Percentiles rank a stretch among this genome's conserved stretches.
Evolutionary conservation across 2,888 invertebrate species (phyloP).

Genomic region (Protula sp.): DNA sequence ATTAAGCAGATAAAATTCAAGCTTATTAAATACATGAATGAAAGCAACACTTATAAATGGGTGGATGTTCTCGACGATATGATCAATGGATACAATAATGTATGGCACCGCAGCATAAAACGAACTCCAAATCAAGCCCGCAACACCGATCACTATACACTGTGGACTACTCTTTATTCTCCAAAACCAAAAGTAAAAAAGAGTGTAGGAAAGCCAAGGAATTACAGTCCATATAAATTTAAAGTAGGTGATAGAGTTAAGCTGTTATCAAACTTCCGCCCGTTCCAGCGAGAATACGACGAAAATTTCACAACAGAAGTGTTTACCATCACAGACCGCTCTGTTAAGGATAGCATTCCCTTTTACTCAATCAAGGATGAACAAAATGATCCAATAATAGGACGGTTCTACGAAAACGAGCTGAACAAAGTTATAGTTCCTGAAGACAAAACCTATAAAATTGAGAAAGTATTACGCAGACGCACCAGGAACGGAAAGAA

Average conservation of each 20-base stretch:
- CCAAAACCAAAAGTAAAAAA: no score
- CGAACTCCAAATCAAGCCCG: background rate
- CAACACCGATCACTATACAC: background rate
- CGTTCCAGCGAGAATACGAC: background rate
- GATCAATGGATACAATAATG: background rate
- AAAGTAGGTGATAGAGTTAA: background rate
- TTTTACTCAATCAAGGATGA: background rate
- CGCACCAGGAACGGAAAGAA: background rate
- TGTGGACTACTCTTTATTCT: no score
- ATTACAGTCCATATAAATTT: background rate
- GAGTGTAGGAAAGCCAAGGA: no score
- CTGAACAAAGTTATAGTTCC: background rate
- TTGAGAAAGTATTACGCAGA: background rate
- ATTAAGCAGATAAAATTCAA: background rate
- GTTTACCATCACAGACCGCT: background rate
- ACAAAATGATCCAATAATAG: background rate
- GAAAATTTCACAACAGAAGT: background rate
- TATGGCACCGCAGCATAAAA: background rate
- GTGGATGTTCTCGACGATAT: background rate
- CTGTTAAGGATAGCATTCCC: background rate
- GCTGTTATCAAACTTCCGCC: background rate
- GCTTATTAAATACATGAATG: background rate
- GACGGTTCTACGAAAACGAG: background rate
- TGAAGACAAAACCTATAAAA: background rate
- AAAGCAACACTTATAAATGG: background rate